phyloP scores from a whole-genome alignment of 30 jellyfish, hydroid and myxozoan genomes.

The Pseudorhiza aurosa region DNA sequence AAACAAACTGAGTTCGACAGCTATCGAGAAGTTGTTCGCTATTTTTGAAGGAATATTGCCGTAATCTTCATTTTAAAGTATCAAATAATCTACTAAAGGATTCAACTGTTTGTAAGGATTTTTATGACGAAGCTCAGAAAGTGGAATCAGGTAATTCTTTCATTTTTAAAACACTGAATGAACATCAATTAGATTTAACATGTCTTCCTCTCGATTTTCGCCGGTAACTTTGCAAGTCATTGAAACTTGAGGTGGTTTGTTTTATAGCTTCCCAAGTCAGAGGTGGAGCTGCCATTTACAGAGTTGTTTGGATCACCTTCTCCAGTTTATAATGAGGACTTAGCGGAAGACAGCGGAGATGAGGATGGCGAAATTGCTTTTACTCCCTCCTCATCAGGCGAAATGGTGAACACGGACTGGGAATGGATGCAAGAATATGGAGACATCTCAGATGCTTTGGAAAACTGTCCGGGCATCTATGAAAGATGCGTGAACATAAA shows the following conservation, averaged over 20 bases:
- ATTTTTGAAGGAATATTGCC: no score
- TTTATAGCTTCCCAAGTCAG: slow-evolving; percentile 49
- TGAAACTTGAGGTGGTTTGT: no score
- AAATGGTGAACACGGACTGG: slow-evolving; percentile 65
- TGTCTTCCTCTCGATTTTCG: no score
- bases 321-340: slow-evolving; percentile 81
- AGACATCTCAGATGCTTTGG: slow-evolving; percentile 58
- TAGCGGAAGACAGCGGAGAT: slow-evolving; percentile 62
- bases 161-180: neutral
- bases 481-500: slow-evolving; percentile 75
- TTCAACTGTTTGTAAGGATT: neutral
- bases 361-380: slow-evolving; percentile 38
- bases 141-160: slow-evolving; percentile 42
- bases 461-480: slow-evolving; percentile 70
- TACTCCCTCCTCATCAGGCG: slow-evolving; percentile 32
- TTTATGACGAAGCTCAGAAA: slow-evolving; percentile 59
- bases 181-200: no score
- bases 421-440: slow-evolving; percentile 87
- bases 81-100: neutral
- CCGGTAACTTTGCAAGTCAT: no score
- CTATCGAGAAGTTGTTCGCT: neutral
- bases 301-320: slow-evolving; percentile 83
- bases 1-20: slow-evolving; percentile 52
- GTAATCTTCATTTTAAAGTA: no score
- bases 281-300: slow-evolving; percentile 81